Conservation (phyloP, 2,888 invertebrate species). For the Syrphus vitripennis region DNA sequence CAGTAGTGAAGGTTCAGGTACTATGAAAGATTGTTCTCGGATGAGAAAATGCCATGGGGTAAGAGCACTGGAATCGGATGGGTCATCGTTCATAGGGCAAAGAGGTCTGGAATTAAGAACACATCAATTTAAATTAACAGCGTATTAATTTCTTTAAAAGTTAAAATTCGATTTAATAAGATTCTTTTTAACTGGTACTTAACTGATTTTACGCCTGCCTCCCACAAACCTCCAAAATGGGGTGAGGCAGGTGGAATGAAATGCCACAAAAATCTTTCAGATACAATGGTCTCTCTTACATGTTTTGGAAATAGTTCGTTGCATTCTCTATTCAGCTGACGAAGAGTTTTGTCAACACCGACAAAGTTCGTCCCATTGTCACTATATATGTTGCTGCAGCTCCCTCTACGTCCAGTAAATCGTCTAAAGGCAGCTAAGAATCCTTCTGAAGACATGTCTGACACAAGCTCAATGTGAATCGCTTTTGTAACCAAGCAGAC, state of each 20-base stretch:
- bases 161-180: neutral
- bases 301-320: neutral
- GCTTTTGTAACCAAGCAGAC: constrained; percentile 11
- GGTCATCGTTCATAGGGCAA: neutral
- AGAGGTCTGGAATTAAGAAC: neutral
- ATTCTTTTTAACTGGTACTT: constrained; percentile 13
- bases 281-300: neutral
- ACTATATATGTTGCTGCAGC: neutral
- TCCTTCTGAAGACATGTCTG: constrained; percentile 18
- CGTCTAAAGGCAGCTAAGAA: constrained; percentile 9
- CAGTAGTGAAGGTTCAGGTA: neutral
- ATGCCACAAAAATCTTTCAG: neutral
- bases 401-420: constrained; percentile 23
- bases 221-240: neutral
- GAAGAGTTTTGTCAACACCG: neutral
- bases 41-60: neutral
- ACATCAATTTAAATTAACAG: neutral
- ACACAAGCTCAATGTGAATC: constrained; percentile 24
- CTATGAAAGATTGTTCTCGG: neutral
- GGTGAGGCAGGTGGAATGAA: neutral
- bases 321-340: neutral
- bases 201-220: neutral
- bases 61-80: neutral
- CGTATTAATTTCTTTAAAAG: neutral
- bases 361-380: constrained; percentile 14